These are phyloP conservation scores for Diadegma fenestrale DNA, from an alignment of 2,888 invertebrate genomes.

Conservation along the genomic window DNA sequence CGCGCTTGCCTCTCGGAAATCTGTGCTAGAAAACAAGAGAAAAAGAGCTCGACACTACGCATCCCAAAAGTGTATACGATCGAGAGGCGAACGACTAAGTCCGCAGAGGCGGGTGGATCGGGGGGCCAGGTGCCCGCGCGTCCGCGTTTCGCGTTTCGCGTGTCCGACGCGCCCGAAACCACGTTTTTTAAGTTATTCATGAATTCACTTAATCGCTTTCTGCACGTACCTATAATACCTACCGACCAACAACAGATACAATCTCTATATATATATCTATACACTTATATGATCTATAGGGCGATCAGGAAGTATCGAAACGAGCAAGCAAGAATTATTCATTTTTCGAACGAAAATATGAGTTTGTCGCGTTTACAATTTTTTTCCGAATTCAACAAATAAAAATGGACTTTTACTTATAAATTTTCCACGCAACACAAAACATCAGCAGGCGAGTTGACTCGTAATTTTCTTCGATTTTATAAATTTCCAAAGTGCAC, in stretches of 20 bases:
- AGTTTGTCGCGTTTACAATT: not conserved
- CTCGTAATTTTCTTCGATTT: too few species aligned
- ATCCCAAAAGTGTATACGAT: too few species aligned
- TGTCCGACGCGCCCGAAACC: constrained; percentile 70
- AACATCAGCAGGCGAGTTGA: too few species aligned
- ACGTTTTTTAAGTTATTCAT: constrained; percentile 83
- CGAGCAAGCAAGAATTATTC: not conserved
- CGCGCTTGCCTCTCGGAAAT: constrained; percentile 8
- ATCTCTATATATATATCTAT: constrained; percentile 8
- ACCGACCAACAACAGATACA: constrained; percentile 35
- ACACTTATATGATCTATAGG: constrained; percentile 20
- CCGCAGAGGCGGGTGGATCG: constrained; percentile 44
- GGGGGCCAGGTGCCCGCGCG: constrained; percentile 77
- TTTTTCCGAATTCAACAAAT: not conserved
- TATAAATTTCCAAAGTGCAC: too few species aligned
- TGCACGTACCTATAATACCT: constrained; percentile 74
- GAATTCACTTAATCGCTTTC: constrained; percentile 84
- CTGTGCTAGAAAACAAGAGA: constrained; percentile 18
- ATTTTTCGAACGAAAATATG: not conserved
- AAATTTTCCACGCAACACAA: too few species aligned
- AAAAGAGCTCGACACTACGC: constrained; percentile 20
- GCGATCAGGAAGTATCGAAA: constrained; percentile 20
- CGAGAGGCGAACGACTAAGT: too few species aligned
- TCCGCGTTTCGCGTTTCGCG: constrained; percentile 47
- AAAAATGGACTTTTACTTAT: not conserved